Base-by-base conservation (phyloP, 2,888 invertebrate genomes). In the Heliconius sara region DNA sequence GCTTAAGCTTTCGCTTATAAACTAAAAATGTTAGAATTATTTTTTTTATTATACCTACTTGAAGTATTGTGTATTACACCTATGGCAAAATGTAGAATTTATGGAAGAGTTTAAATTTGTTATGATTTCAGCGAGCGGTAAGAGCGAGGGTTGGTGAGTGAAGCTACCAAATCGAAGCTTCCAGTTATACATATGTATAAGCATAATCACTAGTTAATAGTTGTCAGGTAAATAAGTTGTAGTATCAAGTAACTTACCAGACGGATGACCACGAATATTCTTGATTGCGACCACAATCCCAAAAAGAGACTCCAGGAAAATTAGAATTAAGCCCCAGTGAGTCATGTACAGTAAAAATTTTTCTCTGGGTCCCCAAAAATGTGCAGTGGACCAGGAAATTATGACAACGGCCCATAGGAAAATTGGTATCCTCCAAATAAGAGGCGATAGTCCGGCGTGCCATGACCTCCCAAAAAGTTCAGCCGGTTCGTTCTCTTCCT, bases 301-400 rank as follows among this genome's bases (percentile, higher is more conserved):
- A 79, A 95, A 92, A 13, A 89, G 83, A 0, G 92, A 89, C 83
- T 95, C 93, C 68, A 92, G 79, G 74, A 92, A 87, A 70, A 95
- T 91, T 77, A 95, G 87, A 6, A 93, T 83, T 60, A 95, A 89
- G 3, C 96, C 96, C 96, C 96, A 96, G 84, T 96, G 95, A 9
- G 96, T 96, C 91, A 96, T 95, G 85, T 96, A 96, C 30, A 96
- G 87, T 80, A 95, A 89, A 88, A 93, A 96, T 89, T 92, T 95
- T 81, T 90, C 91, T 2, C 87, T 86, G 2, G 92, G 91, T 27
- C 93, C 93, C 93, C 94, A 94, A 86, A 95, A 93, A 81, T 85
- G 88, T 2, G 87, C 83, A 30, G 91, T 85, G 0, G 95, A 93
- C 90, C 92, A 91, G 77, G 87, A 83, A 39, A 89, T 85, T 16